A percentile compares a stretch with the other conserved stretches of the same genome.
Evolutionary conservation across 1,140 invertebrate species (phyloP).

Genomic region (Lepidurus arcticus): DNA sequence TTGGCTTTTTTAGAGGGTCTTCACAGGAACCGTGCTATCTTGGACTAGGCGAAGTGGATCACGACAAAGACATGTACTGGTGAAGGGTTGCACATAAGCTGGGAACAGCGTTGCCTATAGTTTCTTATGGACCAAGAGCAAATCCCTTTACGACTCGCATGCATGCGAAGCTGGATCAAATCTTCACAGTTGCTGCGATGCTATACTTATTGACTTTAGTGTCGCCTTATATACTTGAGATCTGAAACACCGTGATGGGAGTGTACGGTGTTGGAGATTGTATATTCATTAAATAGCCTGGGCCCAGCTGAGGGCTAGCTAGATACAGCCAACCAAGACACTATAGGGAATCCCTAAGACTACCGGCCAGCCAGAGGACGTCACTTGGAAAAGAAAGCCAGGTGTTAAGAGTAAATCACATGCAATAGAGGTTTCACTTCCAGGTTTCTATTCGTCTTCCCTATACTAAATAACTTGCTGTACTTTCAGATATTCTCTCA

Average conservation of each 20-base stretch:
- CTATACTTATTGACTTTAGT: not conserved
- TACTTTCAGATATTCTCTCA: not conserved
- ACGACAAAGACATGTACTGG: not conserved
- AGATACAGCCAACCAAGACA: no score
- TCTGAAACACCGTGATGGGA: no score
- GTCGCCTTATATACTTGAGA: no score
- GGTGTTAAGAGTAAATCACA: no score
- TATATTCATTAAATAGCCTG: no score
- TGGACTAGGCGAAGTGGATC: not conserved
- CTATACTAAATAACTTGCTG: not conserved
- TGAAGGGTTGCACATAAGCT: not conserved
- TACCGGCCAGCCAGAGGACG: no score
- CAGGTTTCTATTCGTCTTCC: not conserved
- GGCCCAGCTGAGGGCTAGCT: no score
- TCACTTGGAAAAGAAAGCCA: no score
- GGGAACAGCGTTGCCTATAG: not conserved
- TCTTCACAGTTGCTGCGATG: not conserved
- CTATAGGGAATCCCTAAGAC: no score
- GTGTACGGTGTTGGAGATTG: no score
- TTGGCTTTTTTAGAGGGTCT: not conserved
- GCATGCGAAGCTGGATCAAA: not conserved
- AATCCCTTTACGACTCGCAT: not conserved
- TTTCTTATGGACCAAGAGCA: not conserved
- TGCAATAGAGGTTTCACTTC: no score
- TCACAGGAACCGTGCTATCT: not conserved